These are phyloP conservation scores for Eulemur mongoz DNA, from an alignment of 2,797 vertebrate species.

Conservation along the genomic window DNA sequence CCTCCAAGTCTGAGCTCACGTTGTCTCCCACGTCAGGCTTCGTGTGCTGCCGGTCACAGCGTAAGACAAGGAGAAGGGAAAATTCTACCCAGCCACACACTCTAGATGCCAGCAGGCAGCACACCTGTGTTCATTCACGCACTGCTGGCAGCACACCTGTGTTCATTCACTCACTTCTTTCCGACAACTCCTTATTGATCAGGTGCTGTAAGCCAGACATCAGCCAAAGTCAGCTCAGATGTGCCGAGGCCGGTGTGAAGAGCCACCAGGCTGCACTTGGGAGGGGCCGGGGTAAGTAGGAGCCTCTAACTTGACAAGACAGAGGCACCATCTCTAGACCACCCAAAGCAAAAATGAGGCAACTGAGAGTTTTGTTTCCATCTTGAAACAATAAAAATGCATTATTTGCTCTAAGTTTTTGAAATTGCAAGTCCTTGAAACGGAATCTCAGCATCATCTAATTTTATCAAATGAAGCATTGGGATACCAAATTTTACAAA, in stretches of 20 bases:
- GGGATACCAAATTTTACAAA: neutral
- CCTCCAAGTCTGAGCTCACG: neutral
- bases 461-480: neutral
- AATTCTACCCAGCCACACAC: neutral
- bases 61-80: neutral
- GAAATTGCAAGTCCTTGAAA: neutral
- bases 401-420: neutral
- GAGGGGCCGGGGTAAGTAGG: neutral
- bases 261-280: neutral
- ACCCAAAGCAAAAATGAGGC: neutral
- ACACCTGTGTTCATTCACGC: neutral
- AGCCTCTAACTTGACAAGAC: neutral
- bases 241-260: neutral
- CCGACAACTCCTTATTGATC: neutral
- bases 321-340: neutral
- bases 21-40: neutral
- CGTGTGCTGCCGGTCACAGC: neutral
- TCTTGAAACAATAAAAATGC: neutral
- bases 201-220: neutral
- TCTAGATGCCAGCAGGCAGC: neutral
- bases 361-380: neutral
- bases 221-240: neutral
- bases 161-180: neutral
- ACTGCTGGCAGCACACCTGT: too few relatives aligned
- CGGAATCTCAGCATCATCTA: neutral